Percentiles rank a stretch among this genome's conserved stretches.
phyloP scores from a whole-genome alignment of 2,888 invertebrate genomes.

The Noctuana brunneofusca region DNA sequence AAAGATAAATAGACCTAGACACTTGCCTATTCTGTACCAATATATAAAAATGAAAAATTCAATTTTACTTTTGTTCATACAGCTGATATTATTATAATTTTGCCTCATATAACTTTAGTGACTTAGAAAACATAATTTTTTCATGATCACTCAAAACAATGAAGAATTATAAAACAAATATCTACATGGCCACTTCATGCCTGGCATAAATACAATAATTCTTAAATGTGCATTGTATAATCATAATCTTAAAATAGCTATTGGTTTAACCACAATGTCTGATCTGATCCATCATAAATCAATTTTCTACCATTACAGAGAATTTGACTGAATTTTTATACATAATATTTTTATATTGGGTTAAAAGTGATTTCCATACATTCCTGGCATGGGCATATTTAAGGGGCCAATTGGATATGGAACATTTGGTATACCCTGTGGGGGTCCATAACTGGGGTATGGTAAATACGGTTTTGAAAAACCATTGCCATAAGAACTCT shows the following conservation, averaged over 20 bases:
- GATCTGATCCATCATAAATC: slow-evolving; percentile 11
- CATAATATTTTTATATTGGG: slow-evolving; percentile 11
- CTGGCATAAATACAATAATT: background rate
- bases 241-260: slow-evolving; percentile 13
- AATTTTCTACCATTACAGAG: slow-evolving; percentile 10
- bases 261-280: slow-evolving; percentile 23
- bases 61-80: too few species aligned
- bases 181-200: background rate
- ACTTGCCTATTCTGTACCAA: too few species aligned
- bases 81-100: too few species aligned
- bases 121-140: too few species aligned
- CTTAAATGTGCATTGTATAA: background rate
- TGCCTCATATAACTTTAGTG: too few species aligned
- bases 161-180: too few species aligned
- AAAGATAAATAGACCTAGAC: too few species aligned
- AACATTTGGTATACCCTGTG: slow-evolving; percentile 83
- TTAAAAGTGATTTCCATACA: slow-evolving; percentile 76
- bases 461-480: slow-evolving; percentile 69
- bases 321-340: slow-evolving; percentile 1
- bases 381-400: slow-evolving; percentile 90
- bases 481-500: slow-evolving; percentile 68
- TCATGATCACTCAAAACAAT: too few species aligned
- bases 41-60: too few species aligned
- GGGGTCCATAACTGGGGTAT: slow-evolving; percentile 66
- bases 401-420: slow-evolving; percentile 89